Evolutionary conservation across 2,113 vertebrate species (phyloP), one percentile per base, ranked within the genome.

Genomic region (Prinia subflava): DNA sequence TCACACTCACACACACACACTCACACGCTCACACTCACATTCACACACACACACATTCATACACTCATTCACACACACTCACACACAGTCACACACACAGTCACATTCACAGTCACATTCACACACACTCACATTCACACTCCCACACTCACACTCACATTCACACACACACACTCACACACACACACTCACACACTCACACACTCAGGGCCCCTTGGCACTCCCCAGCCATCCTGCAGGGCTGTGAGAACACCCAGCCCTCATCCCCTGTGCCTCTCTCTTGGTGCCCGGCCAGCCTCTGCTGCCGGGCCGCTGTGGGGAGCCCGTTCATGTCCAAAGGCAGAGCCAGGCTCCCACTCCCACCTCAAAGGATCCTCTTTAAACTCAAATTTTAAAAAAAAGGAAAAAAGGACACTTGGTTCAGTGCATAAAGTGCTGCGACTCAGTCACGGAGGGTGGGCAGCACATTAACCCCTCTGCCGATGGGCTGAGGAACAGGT

Each of bases 121-220:
- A 23, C 35, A 23, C 35, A 9, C 23, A n/a, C 5, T 8, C 15
- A 13, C 22, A 18, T 22, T 9, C 24, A 35, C 33, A 15, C 13
- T 4, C 33, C n/a, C n/a, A 11, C 22, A 20, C 9, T 4, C 24
- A 21, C 18, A 30, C 4, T 8, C 21, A 16, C 62, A 22, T 8
- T 8, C 23, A 17, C 57, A 59, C 22, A 8, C 11, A 18, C 42
- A 44, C 63, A n/a, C 23, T 31, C 21, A 31, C 30, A 9, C n/a
- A 4, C 22, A 3, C 2, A 8, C 1, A 31, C 7, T 28, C 46
- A 21, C 53, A 18, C 57, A 5, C 57, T 17, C 56, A 24, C 41
- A 31, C 22, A 10, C 0, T 8, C 1, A 1, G 4, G 23, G 30
- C 42, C 57, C 24, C 62, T 53, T 42, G 7, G 3, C 13, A 0